A percentile compares a stretch with the other conserved stretches of the same genome.
Conservation (phyloP, 1,140 invertebrate species). For the Tachypleus tridentatus region DNA sequence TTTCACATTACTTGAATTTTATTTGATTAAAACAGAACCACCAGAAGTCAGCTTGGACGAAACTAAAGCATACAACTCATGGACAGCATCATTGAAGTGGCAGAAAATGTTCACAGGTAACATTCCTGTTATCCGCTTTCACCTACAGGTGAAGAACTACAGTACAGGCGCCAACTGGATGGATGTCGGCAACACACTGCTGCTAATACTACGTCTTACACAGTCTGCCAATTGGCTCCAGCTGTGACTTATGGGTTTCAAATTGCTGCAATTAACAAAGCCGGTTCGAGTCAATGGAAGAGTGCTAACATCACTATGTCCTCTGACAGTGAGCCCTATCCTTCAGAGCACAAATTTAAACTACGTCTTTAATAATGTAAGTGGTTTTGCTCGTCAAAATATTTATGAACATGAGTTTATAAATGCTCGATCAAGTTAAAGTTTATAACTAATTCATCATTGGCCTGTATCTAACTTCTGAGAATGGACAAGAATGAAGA, state of each 20-base stretch:
- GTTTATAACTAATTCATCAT: too few relatives aligned
- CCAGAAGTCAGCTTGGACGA: slow-evolving; percentile 23
- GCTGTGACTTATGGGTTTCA: slow-evolving; percentile 26
- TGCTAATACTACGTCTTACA: slow-evolving; percentile 18
- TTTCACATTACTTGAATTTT: too few relatives aligned
- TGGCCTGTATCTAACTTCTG: too few relatives aligned
- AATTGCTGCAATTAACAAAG: slow-evolving; percentile 23
- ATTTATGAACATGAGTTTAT: too few relatives aligned
- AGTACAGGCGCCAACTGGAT: slow-evolving; percentile 20
- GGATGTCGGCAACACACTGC: slow-evolving; percentile 17
- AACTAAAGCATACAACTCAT: slow-evolving; percentile 18
- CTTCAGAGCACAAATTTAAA: too few relatives aligned
- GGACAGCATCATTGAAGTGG: slow-evolving; percentile 19
- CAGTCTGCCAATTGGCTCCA: slow-evolving; percentile 20
- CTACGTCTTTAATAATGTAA: too few relatives aligned
- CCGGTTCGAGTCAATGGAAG: slow-evolving; percentile 22
- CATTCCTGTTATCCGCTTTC: slow-evolving; percentile 20
- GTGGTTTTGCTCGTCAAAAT: too few relatives aligned
- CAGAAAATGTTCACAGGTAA: slow-evolving; percentile 22
- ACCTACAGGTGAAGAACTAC: slow-evolving; percentile 24
- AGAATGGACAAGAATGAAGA: too few relatives aligned
- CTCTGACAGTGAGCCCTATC: slow-evolving; percentile 19
- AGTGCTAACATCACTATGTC: slow-evolving; percentile 23
- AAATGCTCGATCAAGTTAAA: too few relatives aligned
- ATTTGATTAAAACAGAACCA: too few relatives aligned